Base-by-base conservation (phyloP, 2,888 invertebrate species). In the Cosmopolites sordidus region DNA sequence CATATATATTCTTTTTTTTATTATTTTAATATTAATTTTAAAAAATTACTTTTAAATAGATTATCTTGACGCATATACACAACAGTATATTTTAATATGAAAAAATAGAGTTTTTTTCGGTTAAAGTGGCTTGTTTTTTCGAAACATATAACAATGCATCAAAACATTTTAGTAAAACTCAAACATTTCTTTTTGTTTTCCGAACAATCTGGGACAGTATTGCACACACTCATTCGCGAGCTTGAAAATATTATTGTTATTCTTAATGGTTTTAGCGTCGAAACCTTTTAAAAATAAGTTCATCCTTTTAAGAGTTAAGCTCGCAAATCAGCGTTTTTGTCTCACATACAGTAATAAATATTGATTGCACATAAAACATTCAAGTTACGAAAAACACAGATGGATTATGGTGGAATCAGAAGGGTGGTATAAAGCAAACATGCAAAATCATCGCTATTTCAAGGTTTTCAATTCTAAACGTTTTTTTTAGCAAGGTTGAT, bases 51-150 rank as follows among this genome's bases (percentile, higher is more conserved):
- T 64, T 64, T 65, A 60, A 59, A 64, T 65, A 73, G 75, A 75
- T 75, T 75, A 75, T 75, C 81, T 76, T 79, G 76, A 76, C 80
- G 78, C 77, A 79, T 79, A 33, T 33, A 33, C 12, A 12, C 12
- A 12, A 33, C 3, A 4, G 33, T 22, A 4, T 12, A n/a, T 33
- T 11, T 44, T 5, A 47, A 38, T 8, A 11, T 29, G 29, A 39
- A 40, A 46, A 47, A 47, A 47, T 38, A 47, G 14, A 46, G n/a
- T 15, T 43, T 37, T 46, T 2, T 33, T 33, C 22, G 8, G 22
- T 22, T 3, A 22, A 22, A 22, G 8, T 22, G 8, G 8, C 4
- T 22, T 22, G 8, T 11, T 18, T 12, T 42, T 27, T 4, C 11
- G n/a, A 17, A 41, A 14, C 15, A 22, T 8, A 14, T 1, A 17